Evolutionary conservation across 1,140 invertebrate species (phyloP), one percentile per base, ranked within the genome.

Genomic region (Drosophila parabipectinata): DNA sequence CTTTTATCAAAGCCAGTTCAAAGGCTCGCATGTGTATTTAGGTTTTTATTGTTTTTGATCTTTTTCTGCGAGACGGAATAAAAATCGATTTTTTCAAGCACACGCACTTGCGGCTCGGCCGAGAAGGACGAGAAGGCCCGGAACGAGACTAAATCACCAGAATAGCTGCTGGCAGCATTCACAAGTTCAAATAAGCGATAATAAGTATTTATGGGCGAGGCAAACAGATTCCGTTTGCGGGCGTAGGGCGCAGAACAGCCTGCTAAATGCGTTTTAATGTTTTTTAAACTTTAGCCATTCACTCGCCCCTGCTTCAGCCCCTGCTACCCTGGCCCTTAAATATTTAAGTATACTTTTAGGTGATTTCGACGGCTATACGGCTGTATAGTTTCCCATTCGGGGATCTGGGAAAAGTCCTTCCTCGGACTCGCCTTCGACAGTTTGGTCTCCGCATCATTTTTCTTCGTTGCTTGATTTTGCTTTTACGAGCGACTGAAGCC

Each of bases 41-140:
- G 83, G 83, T 79, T 83, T 88, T 88, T 89, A 88, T 88, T 88
- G 83, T 88, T 88, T 87, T 83, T 89, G 84, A 83, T 83, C 84
- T 88, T 88, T 79, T 66, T 54, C 51, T 62, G 66, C 61, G 77
- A 82, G 48, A 87, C 45, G 47, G 51, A 53, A 58, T 44, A 76
- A 72, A 87, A 73, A 87, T 87, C 83, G 83, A 87, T 88, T 88
- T 88, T 69, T 53, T 61, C 37, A 18, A 47, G 15, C 44, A 41
- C 63, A 67, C 28, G 51, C 58, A 55, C 41, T 58, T 54, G 52
- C 54, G 54, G 34, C 26, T 28, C 6, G 26, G 26, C 26, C 26
- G 26, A 28, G 12, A n/a, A 37, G 58, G 62, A 45, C 30, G 59
- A 83, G 82, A 82, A 58, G 21, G 56, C 39, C 53, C 72, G 55